Evolutionary conservation across 92 coral and sea anemone species (phyloP).

Genomic region (Heteractis magnifica): DNA sequence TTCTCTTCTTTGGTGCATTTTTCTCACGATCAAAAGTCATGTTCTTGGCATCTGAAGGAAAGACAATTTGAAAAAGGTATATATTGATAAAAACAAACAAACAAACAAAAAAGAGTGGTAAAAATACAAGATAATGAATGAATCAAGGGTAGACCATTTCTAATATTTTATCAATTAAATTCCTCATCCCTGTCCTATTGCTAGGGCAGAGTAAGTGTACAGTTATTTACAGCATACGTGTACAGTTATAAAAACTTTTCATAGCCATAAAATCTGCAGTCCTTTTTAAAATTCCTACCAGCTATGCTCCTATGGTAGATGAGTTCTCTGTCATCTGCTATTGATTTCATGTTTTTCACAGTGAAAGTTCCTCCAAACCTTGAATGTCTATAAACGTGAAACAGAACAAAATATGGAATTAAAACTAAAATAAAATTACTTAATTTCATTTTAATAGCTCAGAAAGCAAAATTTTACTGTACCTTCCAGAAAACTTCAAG

Average conservation of each 20-base stretch:
- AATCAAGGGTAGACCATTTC: no score
- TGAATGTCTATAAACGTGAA: slow-evolving; percentile 65
- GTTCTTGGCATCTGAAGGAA: slow-evolving; percentile 80
- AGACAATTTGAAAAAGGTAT: neutral
- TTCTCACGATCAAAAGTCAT: slow-evolving; percentile 90
- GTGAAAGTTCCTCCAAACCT: slow-evolving; percentile 93
- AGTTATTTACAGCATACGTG: neutral
- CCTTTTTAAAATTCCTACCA: slow-evolving; percentile 41
- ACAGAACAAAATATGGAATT: neutral
- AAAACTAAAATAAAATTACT: neutral
- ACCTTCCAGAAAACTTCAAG: slow-evolving; percentile 86
- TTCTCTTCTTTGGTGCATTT: slow-evolving; percentile 83
- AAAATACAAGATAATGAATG: no score
- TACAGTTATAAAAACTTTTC: neutral
- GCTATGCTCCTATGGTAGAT: slow-evolving; percentile 88
- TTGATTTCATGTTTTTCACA: slow-evolving; percentile 88
- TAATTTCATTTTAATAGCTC: no score
- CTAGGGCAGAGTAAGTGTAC: neutral
- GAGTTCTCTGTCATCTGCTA: slow-evolving; percentile 75
- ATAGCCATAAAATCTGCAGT: neutral
- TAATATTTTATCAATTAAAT: no score
- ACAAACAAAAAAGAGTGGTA: no score
- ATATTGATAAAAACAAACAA: no score
- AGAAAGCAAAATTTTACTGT: neutral
- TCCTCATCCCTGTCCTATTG: neutral